Percentiles rank a stretch among this genome's conserved stretches.
Evolutionary conservation across 2,797 vertebrate genomes (phyloP).

Genomic region (Channa striata): DNA sequence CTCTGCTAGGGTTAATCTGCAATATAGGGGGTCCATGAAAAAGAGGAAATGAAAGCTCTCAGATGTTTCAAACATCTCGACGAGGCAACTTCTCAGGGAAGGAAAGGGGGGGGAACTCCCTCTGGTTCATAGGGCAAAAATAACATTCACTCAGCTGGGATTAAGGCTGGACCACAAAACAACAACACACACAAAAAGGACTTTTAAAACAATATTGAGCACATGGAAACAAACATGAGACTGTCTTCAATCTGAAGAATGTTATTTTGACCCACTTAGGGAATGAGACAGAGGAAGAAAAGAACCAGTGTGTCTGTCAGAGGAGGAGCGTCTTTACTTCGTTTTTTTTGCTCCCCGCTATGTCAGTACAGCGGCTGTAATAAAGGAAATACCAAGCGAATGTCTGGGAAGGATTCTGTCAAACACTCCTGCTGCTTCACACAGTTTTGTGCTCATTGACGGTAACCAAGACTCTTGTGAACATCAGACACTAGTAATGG

Average conservation of each 20-base stretch:
- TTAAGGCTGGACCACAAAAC: conserved; percentile 34
- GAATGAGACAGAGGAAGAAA: conserved; percentile 40
- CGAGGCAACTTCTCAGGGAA: conserved; percentile 23
- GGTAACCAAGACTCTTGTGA: conserved; percentile 29
- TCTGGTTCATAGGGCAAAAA: conserved; percentile 41
- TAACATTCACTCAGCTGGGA: conserved; percentile 57
- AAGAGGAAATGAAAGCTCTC: conserved; percentile 62
- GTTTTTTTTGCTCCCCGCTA: not conserved
- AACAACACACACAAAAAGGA: conserved; percentile 8
- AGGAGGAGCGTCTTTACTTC: conserved; percentile 50
- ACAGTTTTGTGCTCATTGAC: conserved; percentile 8
- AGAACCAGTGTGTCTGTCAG: conserved; percentile 46
- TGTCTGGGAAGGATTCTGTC: conserved; percentile 23
- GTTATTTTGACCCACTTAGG: conserved; percentile 62
- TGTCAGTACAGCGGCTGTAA: conserved; percentile 18
- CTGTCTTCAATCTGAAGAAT: conserved; percentile 47
- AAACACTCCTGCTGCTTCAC: conserved; percentile 24
- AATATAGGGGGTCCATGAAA: conserved; percentile 18
- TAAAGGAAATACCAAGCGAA: conserved; percentile 21
- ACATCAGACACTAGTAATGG: not conserved
- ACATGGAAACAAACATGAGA: conserved; percentile 58
- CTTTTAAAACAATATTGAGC: conserved; percentile 37
- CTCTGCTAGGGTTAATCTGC: conserved; percentile 40
- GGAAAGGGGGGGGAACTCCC: not conserved
- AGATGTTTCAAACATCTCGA: conserved; percentile 43